These are phyloP conservation scores for Rhineura floridana DNA, from an alignment of 2,113 vertebrate genomes.

Conservation along the genomic window DNA sequence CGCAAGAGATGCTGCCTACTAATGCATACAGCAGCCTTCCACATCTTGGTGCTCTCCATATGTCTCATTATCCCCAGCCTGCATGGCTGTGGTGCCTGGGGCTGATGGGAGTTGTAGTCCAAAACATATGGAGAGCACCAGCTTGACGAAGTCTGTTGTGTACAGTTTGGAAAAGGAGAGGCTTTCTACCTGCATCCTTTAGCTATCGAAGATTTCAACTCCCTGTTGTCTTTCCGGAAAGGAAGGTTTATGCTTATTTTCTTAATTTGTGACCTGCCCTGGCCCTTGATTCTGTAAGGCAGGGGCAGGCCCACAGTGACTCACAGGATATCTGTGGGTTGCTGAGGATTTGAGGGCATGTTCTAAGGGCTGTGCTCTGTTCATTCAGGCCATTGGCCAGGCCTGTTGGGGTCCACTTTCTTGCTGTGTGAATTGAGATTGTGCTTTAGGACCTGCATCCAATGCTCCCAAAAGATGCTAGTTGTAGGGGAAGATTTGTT, in stretches of 20 bases:
- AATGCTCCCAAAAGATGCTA: too few relatives aligned
- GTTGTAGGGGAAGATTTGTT: too few relatives aligned
- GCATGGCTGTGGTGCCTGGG: too few relatives aligned
- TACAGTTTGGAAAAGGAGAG: too few relatives aligned
- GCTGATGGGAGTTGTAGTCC: neutral
- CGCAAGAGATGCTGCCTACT: too few relatives aligned
- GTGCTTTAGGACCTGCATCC: too few relatives aligned
- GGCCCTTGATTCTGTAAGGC: neutral
- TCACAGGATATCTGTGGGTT: neutral
- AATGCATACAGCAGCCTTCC: too few relatives aligned
- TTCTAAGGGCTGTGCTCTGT: too few relatives aligned
- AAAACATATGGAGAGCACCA: neutral
- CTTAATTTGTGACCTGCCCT: neutral
- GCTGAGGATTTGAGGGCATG: neutral
- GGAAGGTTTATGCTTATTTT: neutral
- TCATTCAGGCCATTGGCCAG: neutral
- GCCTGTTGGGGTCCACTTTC: neutral
- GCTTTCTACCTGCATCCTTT: too few relatives aligned
- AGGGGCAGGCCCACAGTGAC: neutral
- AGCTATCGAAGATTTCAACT: neutral
- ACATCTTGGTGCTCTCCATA: too few relatives aligned
- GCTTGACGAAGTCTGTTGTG: neutral
- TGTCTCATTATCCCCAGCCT: too few relatives aligned
- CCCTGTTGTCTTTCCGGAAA: neutral
- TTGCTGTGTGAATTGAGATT: too few relatives aligned